These are phyloP conservation scores for Caenorhabditis briggsae DNA, from an alignment of 1,140 invertebrate genomes.

Conservation along the genomic window DNA sequence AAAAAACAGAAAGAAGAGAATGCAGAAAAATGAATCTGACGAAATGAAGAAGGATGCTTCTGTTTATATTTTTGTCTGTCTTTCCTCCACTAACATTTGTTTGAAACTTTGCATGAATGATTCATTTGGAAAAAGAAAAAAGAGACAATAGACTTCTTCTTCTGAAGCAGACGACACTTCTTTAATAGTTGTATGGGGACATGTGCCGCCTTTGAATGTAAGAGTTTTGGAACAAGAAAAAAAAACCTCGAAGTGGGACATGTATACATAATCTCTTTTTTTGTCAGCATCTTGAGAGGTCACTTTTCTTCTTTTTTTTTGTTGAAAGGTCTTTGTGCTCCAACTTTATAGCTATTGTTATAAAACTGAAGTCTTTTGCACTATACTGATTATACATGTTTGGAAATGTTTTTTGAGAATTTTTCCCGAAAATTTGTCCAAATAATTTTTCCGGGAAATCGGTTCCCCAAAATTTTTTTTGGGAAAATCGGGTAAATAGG, in stretches of 20 bases:
- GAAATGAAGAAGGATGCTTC: not conserved
- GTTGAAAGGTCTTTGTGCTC: not conserved
- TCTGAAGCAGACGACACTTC: not conserved
- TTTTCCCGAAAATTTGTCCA: no score
- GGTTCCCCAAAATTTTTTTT: no score
- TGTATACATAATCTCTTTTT: slow-evolving; percentile 19
- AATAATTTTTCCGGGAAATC: no score
- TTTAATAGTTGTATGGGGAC: slow-evolving; percentile 35
- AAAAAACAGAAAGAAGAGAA: not conserved
- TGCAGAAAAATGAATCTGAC: not conserved
- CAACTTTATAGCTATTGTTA: no score
- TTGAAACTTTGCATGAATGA: slow-evolving; percentile 46
- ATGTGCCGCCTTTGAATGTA: slow-evolving; percentile 23
- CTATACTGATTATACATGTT: no score
- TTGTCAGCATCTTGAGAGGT: slow-evolving; percentile 28
- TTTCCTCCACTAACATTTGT: slow-evolving; percentile 19
- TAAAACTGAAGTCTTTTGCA: no score
- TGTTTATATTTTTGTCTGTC: not conserved
- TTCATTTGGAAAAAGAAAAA: slow-evolving; percentile 51
- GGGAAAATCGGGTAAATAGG: no score
- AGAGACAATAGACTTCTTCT: slow-evolving; percentile 37
- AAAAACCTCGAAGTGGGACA: not conserved
- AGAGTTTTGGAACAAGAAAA: slow-evolving; percentile 11
- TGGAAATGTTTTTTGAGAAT: no score
- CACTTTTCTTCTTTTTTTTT: slow-evolving; percentile 1